A percentile compares a stretch with the other conserved stretches of the same genome.
Conservation (phyloP, 2,113 vertebrate species). For the Halichoeres trimaculatus region DNA sequence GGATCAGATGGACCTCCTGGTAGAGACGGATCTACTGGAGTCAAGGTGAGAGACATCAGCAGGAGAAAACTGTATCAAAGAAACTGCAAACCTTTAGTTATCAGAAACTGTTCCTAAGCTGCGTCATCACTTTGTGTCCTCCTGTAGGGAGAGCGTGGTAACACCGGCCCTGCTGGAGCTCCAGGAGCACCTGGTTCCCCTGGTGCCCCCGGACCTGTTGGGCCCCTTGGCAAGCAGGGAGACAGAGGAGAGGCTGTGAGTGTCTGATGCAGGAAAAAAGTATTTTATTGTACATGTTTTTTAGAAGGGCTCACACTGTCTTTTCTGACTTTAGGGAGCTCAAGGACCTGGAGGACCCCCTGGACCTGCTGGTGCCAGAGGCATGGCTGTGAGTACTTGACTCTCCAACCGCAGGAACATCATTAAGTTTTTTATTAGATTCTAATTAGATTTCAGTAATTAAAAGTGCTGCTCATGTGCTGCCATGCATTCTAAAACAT, state of each 20-base stretch:
- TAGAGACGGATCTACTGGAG: conserved; percentile 90
- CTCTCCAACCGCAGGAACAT: not conserved
- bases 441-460: not conserved
- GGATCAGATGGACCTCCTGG: conserved; percentile 95
- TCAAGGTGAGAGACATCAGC: conserved; percentile 85
- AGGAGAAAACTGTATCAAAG: not conserved
- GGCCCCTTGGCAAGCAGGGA: conserved; percentile 97
- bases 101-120: not conserved
- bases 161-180: conserved; percentile 89
- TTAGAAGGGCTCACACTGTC: not conserved
- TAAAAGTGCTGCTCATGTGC: not conserved
- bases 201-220: conserved; percentile 90
- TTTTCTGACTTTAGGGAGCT: conserved; percentile 84
- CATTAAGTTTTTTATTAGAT: not conserved
- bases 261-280: conserved; percentile 1
- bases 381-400: conserved; percentile 90
- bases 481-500: conserved; percentile 18
- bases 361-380: conserved; percentile 92
- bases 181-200: conserved; percentile 92
- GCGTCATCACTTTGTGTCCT: conserved; percentile 28
- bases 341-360: conserved; percentile 94
- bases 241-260: conserved; percentile 96
- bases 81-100: not conserved
- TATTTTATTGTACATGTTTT: not conserved
- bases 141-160: conserved; percentile 93